These are phyloP conservation scores for Novumbra hubbsi DNA, from an alignment of 2,797 vertebrate species.

Conservation along the genomic window DNA sequence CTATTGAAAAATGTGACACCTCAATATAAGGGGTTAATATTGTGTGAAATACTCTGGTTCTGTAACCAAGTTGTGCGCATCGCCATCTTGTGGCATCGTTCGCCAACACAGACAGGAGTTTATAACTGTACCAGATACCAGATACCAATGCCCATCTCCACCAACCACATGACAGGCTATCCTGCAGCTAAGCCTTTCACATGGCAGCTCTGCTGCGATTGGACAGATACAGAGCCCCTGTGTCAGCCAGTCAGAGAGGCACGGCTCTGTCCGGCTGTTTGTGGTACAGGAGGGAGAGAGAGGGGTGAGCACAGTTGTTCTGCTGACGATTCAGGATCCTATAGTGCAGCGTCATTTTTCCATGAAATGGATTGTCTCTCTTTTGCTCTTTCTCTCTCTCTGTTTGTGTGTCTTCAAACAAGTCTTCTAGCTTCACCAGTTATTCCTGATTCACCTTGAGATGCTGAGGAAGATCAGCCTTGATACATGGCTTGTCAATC, in stretches of 20 bases:
- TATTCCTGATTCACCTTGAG: conserved; percentile 41
- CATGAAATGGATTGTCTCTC: conserved; percentile 43
- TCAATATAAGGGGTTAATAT: no score
- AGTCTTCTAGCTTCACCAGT: conserved; percentile 21
- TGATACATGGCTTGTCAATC: not conserved
- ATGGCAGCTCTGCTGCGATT: conserved; percentile 32
- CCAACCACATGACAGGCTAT: conserved; percentile 38
- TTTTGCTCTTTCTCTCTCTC: not conserved
- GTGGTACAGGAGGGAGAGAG: conserved; percentile 8
- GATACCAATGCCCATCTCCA: conserved; percentile 35
- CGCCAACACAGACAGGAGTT: conserved; percentile 28
- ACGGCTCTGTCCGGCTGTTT: conserved; percentile 39
- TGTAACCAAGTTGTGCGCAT: no score
- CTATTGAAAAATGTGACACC: no score
- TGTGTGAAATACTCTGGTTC: conserved; percentile 1
- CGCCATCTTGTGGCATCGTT: no score
- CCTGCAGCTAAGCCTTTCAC: conserved; percentile 41
- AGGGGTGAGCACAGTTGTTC: conserved; percentile 35
- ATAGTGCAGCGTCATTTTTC: conserved; percentile 65
- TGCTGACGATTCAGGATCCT: conserved; percentile 56
- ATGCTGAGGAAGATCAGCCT: not conserved
- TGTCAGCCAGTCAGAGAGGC: conserved; percentile 53
- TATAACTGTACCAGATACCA: conserved; percentile 50
- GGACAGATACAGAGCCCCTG: conserved; percentile 22
- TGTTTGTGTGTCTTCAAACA: conserved; percentile 17